These are phyloP conservation scores for Philypnodon macrostomus DNA, from an alignment of 2,797 vertebrate species.

Conservation along the genomic window DNA sequence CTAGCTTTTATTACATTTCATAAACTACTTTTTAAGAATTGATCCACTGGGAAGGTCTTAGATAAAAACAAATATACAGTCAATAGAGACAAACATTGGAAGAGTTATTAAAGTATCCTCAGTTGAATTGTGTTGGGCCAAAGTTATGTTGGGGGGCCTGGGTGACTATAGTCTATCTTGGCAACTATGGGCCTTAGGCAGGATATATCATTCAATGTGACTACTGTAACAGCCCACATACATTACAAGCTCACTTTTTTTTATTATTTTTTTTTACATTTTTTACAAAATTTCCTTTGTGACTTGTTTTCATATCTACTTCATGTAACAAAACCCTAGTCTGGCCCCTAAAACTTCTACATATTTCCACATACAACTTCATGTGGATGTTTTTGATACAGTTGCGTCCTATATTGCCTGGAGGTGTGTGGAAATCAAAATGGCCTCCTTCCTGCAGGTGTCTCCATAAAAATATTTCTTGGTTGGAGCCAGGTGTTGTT, in stretches of 20 bases:
- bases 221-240: too few relatives aligned
- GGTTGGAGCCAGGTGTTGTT: slow-evolving; percentile 12
- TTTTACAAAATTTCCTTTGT: too few relatives aligned
- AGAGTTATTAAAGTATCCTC: neutral
- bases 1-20: slow-evolving; percentile 20
- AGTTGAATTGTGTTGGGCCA: too few relatives aligned
- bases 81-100: too few relatives aligned
- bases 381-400: neutral
- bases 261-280: too few relatives aligned
- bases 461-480: slow-evolving; percentile 3
- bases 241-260: too few relatives aligned
- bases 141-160: too few relatives aligned
- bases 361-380: neutral
- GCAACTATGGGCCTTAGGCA: too few relatives aligned
- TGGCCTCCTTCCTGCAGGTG: slow-evolving; percentile 22
- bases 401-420: neutral
- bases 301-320: neutral
- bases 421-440: neutral
- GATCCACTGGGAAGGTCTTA: neutral
- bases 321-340: neutral
- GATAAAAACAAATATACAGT: neutral
- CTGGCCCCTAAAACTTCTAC: neutral
- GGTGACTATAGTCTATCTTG: too few relatives aligned
- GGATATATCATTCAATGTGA: too few relatives aligned
- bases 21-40: neutral